phyloP scores from a whole-genome alignment of 1,140 invertebrate species.

The Neomicropteryx cornuta region DNA sequence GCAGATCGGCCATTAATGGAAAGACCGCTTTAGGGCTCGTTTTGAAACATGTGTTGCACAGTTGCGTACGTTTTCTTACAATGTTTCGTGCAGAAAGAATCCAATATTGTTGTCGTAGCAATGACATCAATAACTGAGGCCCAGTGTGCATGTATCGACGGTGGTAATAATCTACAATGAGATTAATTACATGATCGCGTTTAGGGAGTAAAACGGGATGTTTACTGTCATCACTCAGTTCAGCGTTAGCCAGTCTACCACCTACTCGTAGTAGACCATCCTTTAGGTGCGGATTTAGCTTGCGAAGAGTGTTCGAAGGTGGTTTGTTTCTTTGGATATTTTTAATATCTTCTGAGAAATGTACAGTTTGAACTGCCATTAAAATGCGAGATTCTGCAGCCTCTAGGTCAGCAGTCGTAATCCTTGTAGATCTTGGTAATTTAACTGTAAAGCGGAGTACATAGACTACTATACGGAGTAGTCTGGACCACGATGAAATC shows the following conservation, averaged over 20 bases:
- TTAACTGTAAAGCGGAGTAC: background rate
- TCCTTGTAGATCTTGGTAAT: background rate
- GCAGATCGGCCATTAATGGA: conserved; percentile 21
- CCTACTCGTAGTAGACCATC: conserved; percentile 25
- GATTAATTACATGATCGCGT: conserved; percentile 12
- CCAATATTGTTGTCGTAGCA: conserved; percentile 20
- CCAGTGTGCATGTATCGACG: conserved; percentile 17
- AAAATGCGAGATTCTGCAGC: background rate
- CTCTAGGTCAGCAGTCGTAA: background rate
- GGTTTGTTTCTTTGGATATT: too few species aligned
- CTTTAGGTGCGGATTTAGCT: conserved; percentile 23
- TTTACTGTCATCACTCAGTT: conserved; percentile 8
- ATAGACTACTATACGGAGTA: background rate
- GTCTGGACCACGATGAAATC: background rate
- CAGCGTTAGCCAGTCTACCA: conserved; percentile 21
- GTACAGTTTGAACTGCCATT: too few species aligned
- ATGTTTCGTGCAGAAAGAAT: conserved; percentile 12
- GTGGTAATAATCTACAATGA: conserved; percentile 20
- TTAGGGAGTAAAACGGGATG: conserved; percentile 14
- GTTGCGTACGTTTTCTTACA: conserved; percentile 10
- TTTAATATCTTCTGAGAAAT: too few species aligned
- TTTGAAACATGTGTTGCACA: conserved; percentile 14
- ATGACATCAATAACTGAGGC: conserved; percentile 12
- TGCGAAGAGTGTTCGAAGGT: conserved; percentile 8
- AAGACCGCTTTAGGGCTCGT: conserved; percentile 8